Conservation (phyloP, 2,797 vertebrate species). For the Florisuga fusca region DNA sequence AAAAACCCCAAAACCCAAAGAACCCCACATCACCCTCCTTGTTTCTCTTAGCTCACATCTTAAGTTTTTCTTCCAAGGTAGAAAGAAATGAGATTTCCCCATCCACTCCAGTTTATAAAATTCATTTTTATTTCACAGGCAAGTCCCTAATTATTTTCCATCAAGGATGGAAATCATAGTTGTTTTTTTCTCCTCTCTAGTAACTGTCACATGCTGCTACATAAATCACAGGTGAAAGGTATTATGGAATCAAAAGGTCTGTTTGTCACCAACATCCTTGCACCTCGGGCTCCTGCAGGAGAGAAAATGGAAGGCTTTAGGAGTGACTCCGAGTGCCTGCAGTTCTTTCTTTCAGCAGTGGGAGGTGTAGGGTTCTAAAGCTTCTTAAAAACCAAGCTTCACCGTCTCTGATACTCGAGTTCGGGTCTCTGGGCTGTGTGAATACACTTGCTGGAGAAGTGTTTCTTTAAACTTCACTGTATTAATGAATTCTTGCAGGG, state of each 20-base stretch:
- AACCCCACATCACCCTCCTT: neutral
- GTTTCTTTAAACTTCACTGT: neutral
- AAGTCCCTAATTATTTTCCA: neutral
- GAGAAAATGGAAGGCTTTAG: constrained; percentile 35
- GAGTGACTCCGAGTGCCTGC: neutral
- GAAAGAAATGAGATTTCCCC: neutral
- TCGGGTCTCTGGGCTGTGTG: neutral
- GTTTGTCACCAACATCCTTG: neutral
- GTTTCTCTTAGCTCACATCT: neutral
- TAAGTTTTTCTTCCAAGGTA: neutral
- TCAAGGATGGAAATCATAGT: neutral
- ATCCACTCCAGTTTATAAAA: neutral
- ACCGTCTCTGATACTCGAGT: rapidly evolving
- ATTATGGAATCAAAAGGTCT: neutral
- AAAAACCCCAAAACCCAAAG: too few relatives aligned
- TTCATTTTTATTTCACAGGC: neutral
- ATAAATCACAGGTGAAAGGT: neutral
- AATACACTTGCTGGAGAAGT: neutral
- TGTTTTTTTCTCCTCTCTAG: constrained; percentile 5
- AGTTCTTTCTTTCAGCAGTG: neutral
- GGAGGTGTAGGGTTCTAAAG: constrained; percentile 29
- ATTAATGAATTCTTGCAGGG: neutral
- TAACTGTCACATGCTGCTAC: neutral
- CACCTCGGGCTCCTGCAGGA: neutral
- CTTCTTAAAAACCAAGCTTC: neutral